Conservation (phyloP, 1,140 invertebrate genomes). For the Trichonephila clavipes region DNA sequence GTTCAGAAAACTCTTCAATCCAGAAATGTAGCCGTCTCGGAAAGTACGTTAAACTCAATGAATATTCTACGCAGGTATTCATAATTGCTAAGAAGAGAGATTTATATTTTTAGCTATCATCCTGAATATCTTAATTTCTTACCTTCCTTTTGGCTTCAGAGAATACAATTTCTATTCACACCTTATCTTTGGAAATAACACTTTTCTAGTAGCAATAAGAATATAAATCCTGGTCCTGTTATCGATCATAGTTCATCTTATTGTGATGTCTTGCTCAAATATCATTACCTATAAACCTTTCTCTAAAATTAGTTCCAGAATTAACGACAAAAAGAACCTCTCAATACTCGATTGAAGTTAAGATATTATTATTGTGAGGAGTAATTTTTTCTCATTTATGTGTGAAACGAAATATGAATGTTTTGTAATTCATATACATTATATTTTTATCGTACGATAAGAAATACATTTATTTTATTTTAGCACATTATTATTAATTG, state of each 20-base stretch:
- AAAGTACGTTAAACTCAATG: slow-evolving; percentile 24
- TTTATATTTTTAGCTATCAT: slow-evolving; percentile 31
- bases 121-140: slow-evolving; percentile 26
- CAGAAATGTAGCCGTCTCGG: neutral
- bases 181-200: neutral
- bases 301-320: neutral
- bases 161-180: neutral
- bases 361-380: neutral
- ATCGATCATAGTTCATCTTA: neutral
- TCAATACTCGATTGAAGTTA: neutral
- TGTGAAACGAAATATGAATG: no score
- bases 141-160: neutral
- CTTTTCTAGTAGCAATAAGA: neutral
- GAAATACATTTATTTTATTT: no score
- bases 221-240: neutral
- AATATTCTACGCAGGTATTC: slow-evolving; percentile 5
- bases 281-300: neutral
- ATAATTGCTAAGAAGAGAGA: neutral
- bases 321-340: neutral
- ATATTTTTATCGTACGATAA: no score
- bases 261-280: neutral
- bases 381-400: neutral
- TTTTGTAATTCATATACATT: no score
- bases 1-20: neutral
- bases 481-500: no score